phyloP scores from a whole-genome alignment of 2,113 vertebrate species.

The Bucco capensis region DNA sequence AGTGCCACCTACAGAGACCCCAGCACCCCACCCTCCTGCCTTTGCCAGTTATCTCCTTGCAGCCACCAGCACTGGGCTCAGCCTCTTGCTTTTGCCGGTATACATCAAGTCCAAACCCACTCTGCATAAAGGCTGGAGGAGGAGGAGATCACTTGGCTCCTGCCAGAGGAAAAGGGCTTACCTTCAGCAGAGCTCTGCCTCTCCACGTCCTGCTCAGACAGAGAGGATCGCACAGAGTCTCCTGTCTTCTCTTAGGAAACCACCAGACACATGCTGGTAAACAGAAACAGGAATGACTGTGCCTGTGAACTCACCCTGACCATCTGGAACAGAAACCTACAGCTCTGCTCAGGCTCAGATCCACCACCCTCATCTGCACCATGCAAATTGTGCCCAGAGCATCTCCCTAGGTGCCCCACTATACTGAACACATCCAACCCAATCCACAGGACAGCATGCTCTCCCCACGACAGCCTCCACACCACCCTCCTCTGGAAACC shows the following conservation, averaged over 20 bases:
- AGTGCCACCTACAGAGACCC: background rate
- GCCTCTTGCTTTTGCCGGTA: background rate
- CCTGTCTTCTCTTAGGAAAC: conserved; percentile 11
- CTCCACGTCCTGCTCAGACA: background rate
- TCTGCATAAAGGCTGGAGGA: background rate
- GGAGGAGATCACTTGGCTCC: background rate
- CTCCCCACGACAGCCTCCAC: background rate
- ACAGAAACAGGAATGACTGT: conserved; percentile 58
- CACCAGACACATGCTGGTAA: conserved; percentile 36
- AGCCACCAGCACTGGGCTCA: background rate
- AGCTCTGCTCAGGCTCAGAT: background rate
- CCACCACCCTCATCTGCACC: background rate
- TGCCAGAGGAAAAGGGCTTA: conserved; percentile 4
- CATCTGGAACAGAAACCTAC: conserved; percentile 58
- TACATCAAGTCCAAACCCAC: background rate
- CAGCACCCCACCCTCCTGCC: background rate
- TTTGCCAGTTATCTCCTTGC: background rate
- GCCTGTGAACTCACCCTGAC: background rate
- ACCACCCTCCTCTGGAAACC: background rate
- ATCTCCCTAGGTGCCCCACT: background rate
- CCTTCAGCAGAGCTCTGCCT: conserved; percentile 2
- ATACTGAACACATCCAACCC: background rate
- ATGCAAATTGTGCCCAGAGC: background rate
- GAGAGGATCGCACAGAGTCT: background rate
- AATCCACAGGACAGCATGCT: background rate